Evolutionary conservation across 1,140 invertebrate species (phyloP).

Genomic region (Fopius arisanus): DNA sequence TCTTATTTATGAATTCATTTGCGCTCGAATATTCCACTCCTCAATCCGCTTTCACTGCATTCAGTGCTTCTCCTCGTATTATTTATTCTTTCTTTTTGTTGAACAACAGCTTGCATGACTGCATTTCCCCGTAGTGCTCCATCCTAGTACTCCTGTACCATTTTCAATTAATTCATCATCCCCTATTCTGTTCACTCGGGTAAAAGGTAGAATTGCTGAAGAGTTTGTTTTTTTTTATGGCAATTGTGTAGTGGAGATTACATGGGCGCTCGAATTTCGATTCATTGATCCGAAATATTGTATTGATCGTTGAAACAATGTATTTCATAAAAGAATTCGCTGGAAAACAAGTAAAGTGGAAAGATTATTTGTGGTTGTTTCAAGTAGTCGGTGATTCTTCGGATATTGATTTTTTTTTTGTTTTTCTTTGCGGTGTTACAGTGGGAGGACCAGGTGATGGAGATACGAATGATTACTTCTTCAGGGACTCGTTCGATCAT

Average conservation of each 20-base stretch:
- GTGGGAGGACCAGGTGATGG: constrained; percentile 55
- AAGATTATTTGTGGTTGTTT: neutral
- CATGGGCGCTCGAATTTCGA: constrained; percentile 5
- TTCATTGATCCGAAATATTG: constrained; percentile 12
- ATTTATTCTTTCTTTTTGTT: neutral
- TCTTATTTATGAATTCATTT: neutral
- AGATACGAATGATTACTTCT: constrained; percentile 70
- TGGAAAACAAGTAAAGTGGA: neutral
- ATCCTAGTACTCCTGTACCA: neutral
- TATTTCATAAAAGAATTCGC: neutral
- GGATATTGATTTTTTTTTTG: neutral
- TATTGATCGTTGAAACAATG: constrained; percentile 6
- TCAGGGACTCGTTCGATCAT: constrained; percentile 79
- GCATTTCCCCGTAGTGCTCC: neutral
- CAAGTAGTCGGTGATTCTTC: neutral
- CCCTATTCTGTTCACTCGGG: neutral
- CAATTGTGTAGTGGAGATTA: neutral
- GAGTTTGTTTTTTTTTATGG: neutral
- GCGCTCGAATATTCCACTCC: neutral
- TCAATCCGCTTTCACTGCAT: neutral
- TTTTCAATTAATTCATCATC: neutral
- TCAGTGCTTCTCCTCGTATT: neutral
- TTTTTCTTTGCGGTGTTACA: constrained; percentile 46
- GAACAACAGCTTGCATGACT: neutral
- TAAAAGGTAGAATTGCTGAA: neutral